A percentile compares a stretch with the other conserved stretches of the same genome.
Conservation (phyloP, 2,113 vertebrate genomes). For the Diglossa brunneiventris region DNA sequence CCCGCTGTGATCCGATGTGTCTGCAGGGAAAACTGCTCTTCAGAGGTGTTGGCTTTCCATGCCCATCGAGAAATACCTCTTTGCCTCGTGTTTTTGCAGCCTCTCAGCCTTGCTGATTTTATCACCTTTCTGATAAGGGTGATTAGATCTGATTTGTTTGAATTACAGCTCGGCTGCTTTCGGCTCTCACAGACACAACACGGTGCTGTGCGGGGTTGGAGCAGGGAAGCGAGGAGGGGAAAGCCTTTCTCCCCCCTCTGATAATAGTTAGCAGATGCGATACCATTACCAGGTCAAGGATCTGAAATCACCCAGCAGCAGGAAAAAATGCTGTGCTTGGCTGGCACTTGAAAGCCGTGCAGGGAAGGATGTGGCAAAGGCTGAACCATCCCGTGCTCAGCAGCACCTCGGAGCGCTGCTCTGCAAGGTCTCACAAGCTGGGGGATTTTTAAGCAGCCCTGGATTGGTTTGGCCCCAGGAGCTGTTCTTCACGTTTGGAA, state of each 20-base stretch:
- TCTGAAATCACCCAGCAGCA: neutral
- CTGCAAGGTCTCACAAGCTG: neutral
- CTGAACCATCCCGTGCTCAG: neutral
- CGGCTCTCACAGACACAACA: slow-evolving; percentile 33
- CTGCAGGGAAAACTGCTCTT: neutral
- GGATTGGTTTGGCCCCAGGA: neutral
- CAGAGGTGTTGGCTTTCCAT: neutral
- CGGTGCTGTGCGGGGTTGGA: fast-evolving
- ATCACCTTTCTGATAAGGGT: neutral
- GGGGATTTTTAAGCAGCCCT: neutral
- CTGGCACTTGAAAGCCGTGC: neutral
- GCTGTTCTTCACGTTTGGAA: neutral
- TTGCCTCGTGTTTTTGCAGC: neutral
- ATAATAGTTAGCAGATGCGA: slow-evolving; percentile 47
- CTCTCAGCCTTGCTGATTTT: neutral
- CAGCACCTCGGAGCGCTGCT: neutral
- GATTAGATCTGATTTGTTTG: slow-evolving; percentile 53
- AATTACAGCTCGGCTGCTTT: slow-evolving; percentile 5
- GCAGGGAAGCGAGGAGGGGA: neutral
- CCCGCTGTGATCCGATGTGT: neutral
- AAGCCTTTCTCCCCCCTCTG: neutral
- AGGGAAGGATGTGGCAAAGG: slow-evolving; percentile 3
- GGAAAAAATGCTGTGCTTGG: neutral
- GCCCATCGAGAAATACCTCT: neutral
- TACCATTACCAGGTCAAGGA: neutral